Evolutionary conservation across 1,140 invertebrate genomes (phyloP), one percentile per base, ranked within the genome.

Genomic region (Mycetomoellerius zeteki): DNA sequence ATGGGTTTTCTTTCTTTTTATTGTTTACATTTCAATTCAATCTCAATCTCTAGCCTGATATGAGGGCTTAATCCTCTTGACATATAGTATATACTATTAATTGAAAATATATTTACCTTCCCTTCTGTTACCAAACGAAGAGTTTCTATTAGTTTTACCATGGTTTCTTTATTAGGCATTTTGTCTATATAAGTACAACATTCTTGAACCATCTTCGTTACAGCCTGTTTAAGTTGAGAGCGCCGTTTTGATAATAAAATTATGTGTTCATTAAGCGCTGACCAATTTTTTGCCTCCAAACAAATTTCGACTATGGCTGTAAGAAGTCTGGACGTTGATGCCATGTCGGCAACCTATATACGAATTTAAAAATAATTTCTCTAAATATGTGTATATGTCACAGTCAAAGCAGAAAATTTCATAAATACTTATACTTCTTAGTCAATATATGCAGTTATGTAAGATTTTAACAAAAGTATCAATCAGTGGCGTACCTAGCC

Each of bases 121-220:
- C 99, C 99, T 95, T 99, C 99, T 5, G 99, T 99, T 0, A 99
- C 99, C 43, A 97, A 97, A 88, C 99, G 96, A 30, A 99, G 95
- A 0, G 99, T 99, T 94, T 99, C 99, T 93, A 99, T 99, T 0
- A 99, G 96, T 94, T 99, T 99, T 12, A 99, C 97, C 96, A 98
- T 98, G 0, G 97, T 97, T 91, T 99, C 98, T 93, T 98, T 98
- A 90, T 98, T 97, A 6, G 98, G 98, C 47, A 98, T 98, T 95
- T 99, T 97, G 89, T 99, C 99, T 6, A 99, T 98, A 95, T 99
- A 99, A 72, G 97, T 97, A 93, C 97, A 99, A 92, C 99, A 99
- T 95, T 99, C 98, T 94, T 99, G 98, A 3, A 99, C 99, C 99
- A 99, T 99, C 96, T 99, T 99, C 0, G 98, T 98, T 2, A 99